Conservation (phyloP, 92 coral and sea anemone genomes). For the Zoanthus sansibaricus region DNA sequence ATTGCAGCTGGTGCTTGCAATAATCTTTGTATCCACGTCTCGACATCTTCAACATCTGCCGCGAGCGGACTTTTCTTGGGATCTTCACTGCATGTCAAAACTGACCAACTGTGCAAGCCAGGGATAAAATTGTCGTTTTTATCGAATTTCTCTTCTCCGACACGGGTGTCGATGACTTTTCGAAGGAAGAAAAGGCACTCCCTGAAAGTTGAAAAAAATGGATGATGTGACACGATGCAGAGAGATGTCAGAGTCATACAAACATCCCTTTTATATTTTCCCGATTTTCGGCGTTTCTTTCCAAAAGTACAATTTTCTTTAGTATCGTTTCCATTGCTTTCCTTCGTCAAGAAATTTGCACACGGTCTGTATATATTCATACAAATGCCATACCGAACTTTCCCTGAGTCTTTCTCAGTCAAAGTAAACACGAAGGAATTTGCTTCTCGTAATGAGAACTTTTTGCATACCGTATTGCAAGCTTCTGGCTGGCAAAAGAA, state of each 20-base stretch:
- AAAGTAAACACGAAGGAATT: constrained; percentile 95
- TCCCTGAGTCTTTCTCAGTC: constrained; percentile 95
- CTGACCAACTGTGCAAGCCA: constrained; percentile 97
- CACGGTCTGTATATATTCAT: constrained; percentile 97
- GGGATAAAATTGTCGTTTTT: constrained; percentile 87
- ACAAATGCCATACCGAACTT: constrained; percentile 94
- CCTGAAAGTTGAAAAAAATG: constrained; percentile 96
- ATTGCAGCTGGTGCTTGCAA: constrained; percentile 93
- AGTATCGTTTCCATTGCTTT: constrained; percentile 60
- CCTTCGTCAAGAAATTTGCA: constrained; percentile 78
- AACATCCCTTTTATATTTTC: constrained; percentile 69
- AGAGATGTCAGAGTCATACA: constrained; percentile 97
- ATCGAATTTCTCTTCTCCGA: constrained; percentile 62
- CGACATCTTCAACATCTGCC: constrained; percentile 92
- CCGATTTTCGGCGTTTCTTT: constrained; percentile 73
- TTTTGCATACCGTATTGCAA: constrained; percentile 93
- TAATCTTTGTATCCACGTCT: constrained; percentile 93
- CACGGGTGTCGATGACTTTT: constrained; percentile 95
- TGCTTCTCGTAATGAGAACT: constrained; percentile 94
- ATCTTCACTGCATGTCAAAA: constrained; percentile 94
- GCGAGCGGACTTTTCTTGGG: constrained; percentile 89
- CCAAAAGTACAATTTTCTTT: constrained; percentile 39
- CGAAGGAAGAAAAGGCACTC: constrained; percentile 97
- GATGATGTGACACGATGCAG: constrained; percentile 96
- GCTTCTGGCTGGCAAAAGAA: constrained; percentile 99